phyloP scores from a whole-genome alignment of 2,888 invertebrate genomes.

The Hyles lineata region DNA sequence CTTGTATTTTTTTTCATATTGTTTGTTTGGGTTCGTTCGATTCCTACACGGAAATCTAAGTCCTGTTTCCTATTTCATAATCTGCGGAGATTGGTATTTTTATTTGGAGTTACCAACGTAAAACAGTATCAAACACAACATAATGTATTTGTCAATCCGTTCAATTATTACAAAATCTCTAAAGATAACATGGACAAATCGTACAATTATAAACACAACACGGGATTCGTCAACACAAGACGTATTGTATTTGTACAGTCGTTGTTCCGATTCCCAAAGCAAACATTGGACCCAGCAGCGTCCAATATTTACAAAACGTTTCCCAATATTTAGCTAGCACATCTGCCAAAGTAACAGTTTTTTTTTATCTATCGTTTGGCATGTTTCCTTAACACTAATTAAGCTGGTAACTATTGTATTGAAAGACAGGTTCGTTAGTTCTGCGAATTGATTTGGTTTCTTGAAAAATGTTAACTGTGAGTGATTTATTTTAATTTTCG shows the following conservation, averaged over 20 bases:
- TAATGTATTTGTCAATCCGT: too few species aligned
- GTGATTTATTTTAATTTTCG: not conserved
- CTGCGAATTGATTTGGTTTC: constrained; percentile 42
- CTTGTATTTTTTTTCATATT: too few species aligned
- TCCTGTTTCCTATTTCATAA: too few species aligned
- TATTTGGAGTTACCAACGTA: too few species aligned
- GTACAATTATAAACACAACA: not conserved
- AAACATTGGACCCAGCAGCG: constrained; percentile 37
- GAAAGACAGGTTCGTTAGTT: constrained; percentile 51
- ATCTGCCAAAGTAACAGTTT: constrained; percentile 46
- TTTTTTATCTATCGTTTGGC: constrained; percentile 52
- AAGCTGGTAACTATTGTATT: constrained; percentile 51
- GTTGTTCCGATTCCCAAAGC: constrained; percentile 24
- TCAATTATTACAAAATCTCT: too few species aligned
- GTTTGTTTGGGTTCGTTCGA: too few species aligned
- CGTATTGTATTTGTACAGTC: not conserved
- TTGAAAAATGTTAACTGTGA: not conserved
- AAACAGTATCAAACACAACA: too few species aligned
- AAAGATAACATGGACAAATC: too few species aligned
- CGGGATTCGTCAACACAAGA: not conserved
- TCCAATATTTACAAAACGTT: constrained; percentile 36
- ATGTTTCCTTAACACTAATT: constrained; percentile 55
- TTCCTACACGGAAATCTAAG: too few species aligned
- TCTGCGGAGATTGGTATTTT: too few species aligned
- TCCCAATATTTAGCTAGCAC: constrained; percentile 48